A percentile compares a stretch with the other conserved stretches of the same genome.
phyloP scores from a whole-genome alignment of 2,888 invertebrate species.

The Dendrolimus houi region DNA sequence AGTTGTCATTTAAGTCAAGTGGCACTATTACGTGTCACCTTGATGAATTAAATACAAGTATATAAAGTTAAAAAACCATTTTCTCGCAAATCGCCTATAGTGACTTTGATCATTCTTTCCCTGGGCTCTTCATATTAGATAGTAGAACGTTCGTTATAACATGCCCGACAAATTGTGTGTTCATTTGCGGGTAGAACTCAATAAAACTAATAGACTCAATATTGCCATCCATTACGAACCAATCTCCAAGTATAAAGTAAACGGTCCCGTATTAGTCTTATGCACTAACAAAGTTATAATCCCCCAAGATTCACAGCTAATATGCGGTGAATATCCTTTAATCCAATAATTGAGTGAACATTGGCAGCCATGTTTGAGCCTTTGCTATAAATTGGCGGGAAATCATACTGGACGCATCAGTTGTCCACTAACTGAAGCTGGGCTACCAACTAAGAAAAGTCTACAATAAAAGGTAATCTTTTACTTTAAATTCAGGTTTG shows the following conservation, averaged over 20 bases:
- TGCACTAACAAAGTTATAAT: constrained; percentile 61
- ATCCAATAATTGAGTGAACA: constrained; percentile 61
- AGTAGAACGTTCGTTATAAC: too few species aligned
- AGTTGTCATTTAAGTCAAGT: too few species aligned
- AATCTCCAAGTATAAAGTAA: neutral
- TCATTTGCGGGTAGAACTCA: too few species aligned
- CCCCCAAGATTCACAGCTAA: constrained; percentile 38
- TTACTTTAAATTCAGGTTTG: constrained; percentile 1
- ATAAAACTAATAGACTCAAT: constrained; percentile 4
- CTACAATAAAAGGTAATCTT: constrained; percentile 22
- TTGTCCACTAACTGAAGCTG: constrained; percentile 36
- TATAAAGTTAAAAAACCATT: too few species aligned
- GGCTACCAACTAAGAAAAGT: constrained; percentile 35
- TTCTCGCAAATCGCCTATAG: too few species aligned
- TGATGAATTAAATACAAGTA: too few species aligned
- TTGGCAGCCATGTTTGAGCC: constrained; percentile 28
- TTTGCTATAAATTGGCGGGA: constrained; percentile 52
- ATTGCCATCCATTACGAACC: constrained; percentile 7
- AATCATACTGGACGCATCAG: constrained; percentile 40
- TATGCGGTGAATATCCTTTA: constrained; percentile 59
- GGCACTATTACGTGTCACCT: too few species aligned
- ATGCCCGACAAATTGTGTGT: too few species aligned
- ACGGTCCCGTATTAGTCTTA: constrained; percentile 24
- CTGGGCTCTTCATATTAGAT: too few species aligned
- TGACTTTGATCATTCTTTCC: too few species aligned